Percentiles rank a stretch among this genome's conserved stretches.
phyloP scores from a whole-genome alignment of 2,797 vertebrate genomes.

The Sciurus vulgaris region DNA sequence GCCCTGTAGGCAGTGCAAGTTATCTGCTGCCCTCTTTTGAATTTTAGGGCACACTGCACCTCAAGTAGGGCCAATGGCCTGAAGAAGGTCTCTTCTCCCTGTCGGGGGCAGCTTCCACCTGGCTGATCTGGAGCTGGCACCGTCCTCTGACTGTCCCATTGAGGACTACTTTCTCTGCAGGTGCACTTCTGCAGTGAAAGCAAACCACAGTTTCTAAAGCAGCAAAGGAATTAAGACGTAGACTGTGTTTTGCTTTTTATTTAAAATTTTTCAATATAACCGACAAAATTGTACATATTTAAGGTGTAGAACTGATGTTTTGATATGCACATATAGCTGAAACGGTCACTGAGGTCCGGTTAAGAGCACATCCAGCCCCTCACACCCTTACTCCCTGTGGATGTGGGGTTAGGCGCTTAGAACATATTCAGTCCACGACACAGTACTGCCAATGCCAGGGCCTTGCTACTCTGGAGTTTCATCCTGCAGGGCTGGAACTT shows the following conservation, averaged over 20 bases:
- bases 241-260: background rate
- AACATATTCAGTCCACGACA: background rate
- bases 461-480: background rate
- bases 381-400: background rate
- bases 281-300: background rate
- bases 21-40: constrained; percentile 91
- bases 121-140: background rate
- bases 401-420: background rate
- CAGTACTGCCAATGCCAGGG: background rate
- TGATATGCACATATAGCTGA: background rate
- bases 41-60: constrained; percentile 82
- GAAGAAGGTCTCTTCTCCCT: background rate
- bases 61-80: constrained; percentile 16
- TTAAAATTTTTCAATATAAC: background rate
- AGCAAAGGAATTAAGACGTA: background rate
- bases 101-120: background rate
- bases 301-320: background rate
- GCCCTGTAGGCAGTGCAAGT: constrained; percentile 81
- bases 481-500: background rate
- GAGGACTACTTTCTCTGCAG: background rate
- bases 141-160: background rate
- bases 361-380: background rate
- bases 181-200: background rate
- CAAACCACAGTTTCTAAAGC: constrained; percentile 17
- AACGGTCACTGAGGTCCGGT: background rate